A percentile compares a stretch with the other conserved stretches of the same genome.
Conservation (phyloP, 2,113 vertebrate species). For the Hepsetus odoe region DNA sequence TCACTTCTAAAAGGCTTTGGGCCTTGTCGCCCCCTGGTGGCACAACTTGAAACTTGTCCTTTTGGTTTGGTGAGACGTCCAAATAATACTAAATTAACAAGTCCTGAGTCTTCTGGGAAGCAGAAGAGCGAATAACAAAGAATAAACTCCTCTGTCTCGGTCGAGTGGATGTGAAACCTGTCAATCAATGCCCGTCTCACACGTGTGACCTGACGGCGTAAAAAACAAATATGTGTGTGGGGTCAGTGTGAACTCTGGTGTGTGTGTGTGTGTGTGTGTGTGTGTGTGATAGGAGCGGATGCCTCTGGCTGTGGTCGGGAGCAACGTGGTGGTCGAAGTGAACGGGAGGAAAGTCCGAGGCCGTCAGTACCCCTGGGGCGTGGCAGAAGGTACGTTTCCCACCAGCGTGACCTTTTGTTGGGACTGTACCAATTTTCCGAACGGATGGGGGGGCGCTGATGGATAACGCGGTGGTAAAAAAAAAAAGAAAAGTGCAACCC, state of each 20-base stretch:
- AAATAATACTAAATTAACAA: too few relatives aligned
- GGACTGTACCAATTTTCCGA: constrained; percentile 20
- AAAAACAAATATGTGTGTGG: neutral
- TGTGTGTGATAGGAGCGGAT: constrained; percentile 74
- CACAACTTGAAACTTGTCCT: too few relatives aligned
- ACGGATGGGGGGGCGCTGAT: constrained; percentile 1
- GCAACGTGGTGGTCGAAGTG: constrained; percentile 79
- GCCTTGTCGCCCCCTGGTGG: too few relatives aligned
- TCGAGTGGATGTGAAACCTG: too few relatives aligned
- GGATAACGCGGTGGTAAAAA: neutral
- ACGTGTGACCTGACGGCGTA: too few relatives aligned
- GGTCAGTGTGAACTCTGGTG: neutral
- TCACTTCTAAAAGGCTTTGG: too few relatives aligned
- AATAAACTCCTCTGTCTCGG: too few relatives aligned
- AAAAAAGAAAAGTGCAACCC: neutral
- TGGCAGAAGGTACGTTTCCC: constrained; percentile 77
- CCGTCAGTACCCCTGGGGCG: constrained; percentile 83
- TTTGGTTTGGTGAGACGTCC: too few relatives aligned
- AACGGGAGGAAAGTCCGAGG: constrained; percentile 81
- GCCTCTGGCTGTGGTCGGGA: constrained; percentile 80
- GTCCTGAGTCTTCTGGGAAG: too few relatives aligned
- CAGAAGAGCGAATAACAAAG: too few relatives aligned
- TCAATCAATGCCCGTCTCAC: too few relatives aligned
- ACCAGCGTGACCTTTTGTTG: neutral
- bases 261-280: neutral